Base-by-base conservation (phyloP, 2,888 invertebrate genomes). In the Hydrotaea cyrtoneurina region DNA sequence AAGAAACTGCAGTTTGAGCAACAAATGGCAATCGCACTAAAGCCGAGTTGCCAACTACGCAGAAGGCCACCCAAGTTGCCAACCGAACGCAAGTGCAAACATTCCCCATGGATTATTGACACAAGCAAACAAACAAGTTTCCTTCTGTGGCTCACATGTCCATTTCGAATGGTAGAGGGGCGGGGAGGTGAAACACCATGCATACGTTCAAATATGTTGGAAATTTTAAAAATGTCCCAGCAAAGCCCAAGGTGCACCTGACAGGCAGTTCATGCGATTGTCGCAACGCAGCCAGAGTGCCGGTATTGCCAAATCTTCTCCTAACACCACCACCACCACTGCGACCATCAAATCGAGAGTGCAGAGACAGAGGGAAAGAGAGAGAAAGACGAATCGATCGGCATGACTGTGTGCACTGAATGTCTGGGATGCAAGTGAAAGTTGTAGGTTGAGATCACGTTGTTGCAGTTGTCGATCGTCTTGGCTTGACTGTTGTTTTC, bases 381-480 rank as follows among this genome's bases (percentile, higher is more conserved):
- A n/a, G n/a, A n/a, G n/a, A n/a, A n/a, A n/a, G n/a, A n/a, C n/a
- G 31, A 31, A 31, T 31, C 3, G 7, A 2, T 31, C 31, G 31
- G 31, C 2, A 31, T 31, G 31, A 31, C 2, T 31, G 31, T 31
- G 3, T 31, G 31, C 10, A 1, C 11, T 10, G 39, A 1, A 4
- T 15, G 66, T 8, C 10, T 21, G 19, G 19, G 71, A 17, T 64
- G 71, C 71, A 78, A 82, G 82, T 82, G 82, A 82, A 82, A 82
- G 82, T 82, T 82, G 82, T 82, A 76, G 82, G 82, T 64, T 79
- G 78, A 23, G 75, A 46, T 62, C 78, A 82, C 39, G 50, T 71
- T 59, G 39, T 39, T 13, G 69, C 50, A 21, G n/a, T 39, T 57
- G 71, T 39, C 74, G 69, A n/a, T 31, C 31, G 31, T n/a, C 26